phyloP scores from a whole-genome alignment of 1,140 invertebrate genomes.

The Thrips palmi region DNA sequence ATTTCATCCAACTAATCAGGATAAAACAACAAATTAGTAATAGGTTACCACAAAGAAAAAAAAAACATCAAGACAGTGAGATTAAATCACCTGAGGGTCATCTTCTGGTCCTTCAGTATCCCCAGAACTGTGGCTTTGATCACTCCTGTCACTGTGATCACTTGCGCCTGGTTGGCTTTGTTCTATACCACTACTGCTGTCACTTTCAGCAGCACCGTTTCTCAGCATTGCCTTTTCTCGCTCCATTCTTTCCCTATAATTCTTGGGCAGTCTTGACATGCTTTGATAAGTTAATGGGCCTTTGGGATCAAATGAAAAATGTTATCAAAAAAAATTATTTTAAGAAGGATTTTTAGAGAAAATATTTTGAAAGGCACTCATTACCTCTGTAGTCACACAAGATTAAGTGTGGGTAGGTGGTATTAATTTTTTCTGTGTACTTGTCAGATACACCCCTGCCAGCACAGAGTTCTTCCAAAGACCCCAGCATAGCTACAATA shows the following conservation, averaged over 20 bases:
- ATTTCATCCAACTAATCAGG: conserved; percentile 16
- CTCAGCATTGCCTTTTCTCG: conserved; percentile 5
- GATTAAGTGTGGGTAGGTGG: conserved; percentile 48
- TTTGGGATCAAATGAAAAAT: conserved; percentile 11
- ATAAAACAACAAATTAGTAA: conserved; percentile 6
- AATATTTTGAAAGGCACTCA: too few species aligned
- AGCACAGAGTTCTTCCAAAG: conserved; percentile 60
- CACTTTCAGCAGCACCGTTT: conserved; percentile 13
- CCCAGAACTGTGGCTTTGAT: conserved; percentile 27
- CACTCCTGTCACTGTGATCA: conserved; percentile 26
- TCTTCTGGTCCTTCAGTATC: conserved; percentile 55
- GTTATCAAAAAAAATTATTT: too few species aligned
- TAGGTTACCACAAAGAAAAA: neutral
- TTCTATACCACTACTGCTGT: conserved; percentile 30
- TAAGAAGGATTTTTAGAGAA: conserved; percentile 3
- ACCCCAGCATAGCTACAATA: conserved; percentile 61
- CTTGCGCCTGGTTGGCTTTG: conserved; percentile 30
- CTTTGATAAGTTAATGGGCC: conserved; percentile 69
- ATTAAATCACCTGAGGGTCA: conserved; percentile 16
- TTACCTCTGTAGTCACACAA: conserved; percentile 56
- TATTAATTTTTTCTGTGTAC: conserved; percentile 42
- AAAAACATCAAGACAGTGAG: neutral
- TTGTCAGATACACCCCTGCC: conserved; percentile 38
- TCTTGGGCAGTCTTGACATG: conserved; percentile 58
- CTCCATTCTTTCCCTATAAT: conserved; percentile 34